Base-by-base conservation (phyloP, 2,113 vertebrate genomes). In the Hemibates koningsi region DNA sequence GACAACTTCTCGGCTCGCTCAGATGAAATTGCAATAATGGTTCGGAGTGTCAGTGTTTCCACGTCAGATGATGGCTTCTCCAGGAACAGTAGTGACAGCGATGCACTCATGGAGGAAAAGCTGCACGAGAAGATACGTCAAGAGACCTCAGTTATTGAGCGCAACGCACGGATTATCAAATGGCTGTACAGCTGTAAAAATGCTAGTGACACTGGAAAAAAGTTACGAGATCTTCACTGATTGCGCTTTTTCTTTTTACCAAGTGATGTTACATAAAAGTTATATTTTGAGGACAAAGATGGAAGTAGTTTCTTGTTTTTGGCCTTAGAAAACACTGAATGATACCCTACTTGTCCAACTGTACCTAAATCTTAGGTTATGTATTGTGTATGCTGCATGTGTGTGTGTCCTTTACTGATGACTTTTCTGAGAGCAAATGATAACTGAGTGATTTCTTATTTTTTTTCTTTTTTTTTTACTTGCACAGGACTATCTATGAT, bases 151-250 rank as follows among this genome's bases (percentile, higher is more conserved):
- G 97, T 99, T 3, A 91, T 99, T 1, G 99, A 99, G 92, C 97
- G 98, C 89, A 99, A 99, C 4, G 98, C 98, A n/a, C 96, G 98
- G 68, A 97, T 99, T 81, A 99, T 99, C 95, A 99, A 98, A 73
- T 99, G 99, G 99, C 90, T 99, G 85, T 99, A 98, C 95, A 98
- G 97, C 7, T 99, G 98, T 93, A 97, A 94, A 94, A 98, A 97
- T 83, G 98, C 98, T 57, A 93, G 19, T 73, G 97, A 98, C 88
- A 83, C 89, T 1, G 96, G 93, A 48, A 97, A 96, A 85, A 95
- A 71, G 66, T 91, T 97, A 17, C 96, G 97, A 88, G 97, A 97
- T 6, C 96, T 98, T 16, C 93, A 96, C 0, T 98, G 94, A 97
- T 29, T 12, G 17, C 41, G 2, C 13, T 52, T 24, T 56, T 29